Conservation (phyloP, 2,113 vertebrate genomes). For the Ceratotherium simum region DNA sequence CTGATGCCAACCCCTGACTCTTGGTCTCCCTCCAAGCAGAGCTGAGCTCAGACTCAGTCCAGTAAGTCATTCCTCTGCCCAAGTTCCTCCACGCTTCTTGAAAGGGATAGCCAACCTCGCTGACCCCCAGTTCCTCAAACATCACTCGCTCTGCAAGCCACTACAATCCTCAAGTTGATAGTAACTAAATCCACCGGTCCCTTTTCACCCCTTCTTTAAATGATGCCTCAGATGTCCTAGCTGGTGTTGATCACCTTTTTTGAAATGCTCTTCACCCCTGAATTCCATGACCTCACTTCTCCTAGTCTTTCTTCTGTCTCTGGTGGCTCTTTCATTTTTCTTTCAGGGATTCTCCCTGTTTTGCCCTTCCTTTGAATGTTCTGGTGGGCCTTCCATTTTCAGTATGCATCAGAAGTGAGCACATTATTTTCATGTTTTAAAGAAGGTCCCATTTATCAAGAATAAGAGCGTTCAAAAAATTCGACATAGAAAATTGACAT, state of each 20-base stretch:
- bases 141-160: rapidly evolving
- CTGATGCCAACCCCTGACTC: not conserved
- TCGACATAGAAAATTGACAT: not conserved
- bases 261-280: not conserved
- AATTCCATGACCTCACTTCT: not conserved
- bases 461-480: not conserved
- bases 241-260: too few species aligned
- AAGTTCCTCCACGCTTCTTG: not conserved
- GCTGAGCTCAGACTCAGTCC: not conserved
- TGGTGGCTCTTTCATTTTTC: too few species aligned
- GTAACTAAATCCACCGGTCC: too few species aligned
- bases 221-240: not conserved
- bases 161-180: rapidly evolving
- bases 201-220: not conserved
- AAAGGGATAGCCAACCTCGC: not conserved
- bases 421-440: not conserved
- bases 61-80: too few species aligned
- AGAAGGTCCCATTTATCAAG: not conserved
- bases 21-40: not conserved
- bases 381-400: not conserved
- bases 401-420: not conserved
- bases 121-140: rapidly evolving
- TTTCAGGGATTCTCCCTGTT: not conserved
- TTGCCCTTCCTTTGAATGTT: not conserved
- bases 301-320: too few species aligned